A percentile compares a stretch with the other conserved stretches of the same genome.
phyloP scores from a whole-genome alignment of 2,797 vertebrate species.

The Mustela erminea region DNA sequence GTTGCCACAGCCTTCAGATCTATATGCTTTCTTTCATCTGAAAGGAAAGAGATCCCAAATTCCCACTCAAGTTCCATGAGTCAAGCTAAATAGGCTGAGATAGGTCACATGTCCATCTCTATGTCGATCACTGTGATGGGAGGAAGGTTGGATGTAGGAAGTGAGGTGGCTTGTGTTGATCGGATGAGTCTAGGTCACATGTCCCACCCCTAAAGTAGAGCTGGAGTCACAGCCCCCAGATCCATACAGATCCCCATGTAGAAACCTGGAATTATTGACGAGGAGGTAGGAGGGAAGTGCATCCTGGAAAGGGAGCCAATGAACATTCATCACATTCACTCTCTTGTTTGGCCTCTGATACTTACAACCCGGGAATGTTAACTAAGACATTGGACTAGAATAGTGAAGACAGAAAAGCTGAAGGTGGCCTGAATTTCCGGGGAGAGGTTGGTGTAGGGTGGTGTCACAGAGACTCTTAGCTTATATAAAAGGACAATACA shows the following conservation, averaged over 20 bases:
- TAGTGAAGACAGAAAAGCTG: neutral
- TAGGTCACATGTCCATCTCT: neutral
- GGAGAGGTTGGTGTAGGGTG: neutral
- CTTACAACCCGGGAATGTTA: neutral
- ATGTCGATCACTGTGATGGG: neutral
- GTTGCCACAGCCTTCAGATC: neutral
- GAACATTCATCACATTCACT: neutral
- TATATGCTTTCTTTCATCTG: neutral
- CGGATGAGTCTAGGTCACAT: neutral
- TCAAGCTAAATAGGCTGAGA: neutral
- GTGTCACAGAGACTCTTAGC: neutral
- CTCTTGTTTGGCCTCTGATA: slow-evolving; percentile 3
- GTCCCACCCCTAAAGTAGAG: neutral
- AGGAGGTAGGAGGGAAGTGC: neutral
- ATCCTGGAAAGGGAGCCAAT: neutral
- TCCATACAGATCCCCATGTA: neutral
- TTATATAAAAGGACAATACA: neutral
- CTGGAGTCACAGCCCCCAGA: neutral
- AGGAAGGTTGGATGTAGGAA: too few relatives aligned
- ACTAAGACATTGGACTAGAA: neutral
- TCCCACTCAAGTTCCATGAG: neutral
- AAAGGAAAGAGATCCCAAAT: neutral
- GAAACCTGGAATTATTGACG: neutral
- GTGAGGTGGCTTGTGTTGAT: neutral
- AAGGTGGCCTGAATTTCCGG: neutral